Conservation (phyloP, 2,113 vertebrate genomes). For the Cricetomys ansorgei region DNA sequence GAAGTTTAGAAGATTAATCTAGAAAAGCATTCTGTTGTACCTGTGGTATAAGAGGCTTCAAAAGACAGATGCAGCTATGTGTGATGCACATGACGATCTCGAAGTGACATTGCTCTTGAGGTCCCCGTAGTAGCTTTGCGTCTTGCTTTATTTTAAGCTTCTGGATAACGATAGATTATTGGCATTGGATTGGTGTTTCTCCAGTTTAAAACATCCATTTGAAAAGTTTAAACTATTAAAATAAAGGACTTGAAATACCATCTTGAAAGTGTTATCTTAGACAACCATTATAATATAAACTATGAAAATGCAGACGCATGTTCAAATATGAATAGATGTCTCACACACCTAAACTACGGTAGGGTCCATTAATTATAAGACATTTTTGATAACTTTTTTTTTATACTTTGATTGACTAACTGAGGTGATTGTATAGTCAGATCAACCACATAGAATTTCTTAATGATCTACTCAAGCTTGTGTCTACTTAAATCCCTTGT, state of each 20-base stretch:
- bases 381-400: not conserved
- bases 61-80: not conserved
- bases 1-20: conserved; percentile 21
- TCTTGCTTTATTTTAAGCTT: conserved; percentile 63
- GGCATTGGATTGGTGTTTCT: conserved; percentile 17
- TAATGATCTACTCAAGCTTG: not conserved
- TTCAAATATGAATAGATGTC: not conserved
- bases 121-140: not conserved
- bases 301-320: not conserved
- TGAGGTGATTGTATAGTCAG: not conserved
- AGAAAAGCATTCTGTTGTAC: not conserved
- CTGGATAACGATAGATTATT: conserved; percentile 46
- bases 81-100: not conserved
- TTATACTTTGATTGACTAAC: conserved; percentile 24
- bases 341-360: not conserved
- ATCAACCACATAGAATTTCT: not conserved
- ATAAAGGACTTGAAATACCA: conserved; percentile 11
- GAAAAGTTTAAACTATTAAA: conserved; percentile 31
- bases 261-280: conserved; percentile 44
- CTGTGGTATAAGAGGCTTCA: not conserved
- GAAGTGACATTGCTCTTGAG: not conserved
- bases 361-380: not conserved
- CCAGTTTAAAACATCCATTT: not conserved
- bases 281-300: not conserved
- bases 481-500: not conserved